Evolutionary conservation across 2,888 invertebrate species (phyloP), one percentile per base, ranked within the genome.

Genomic region (Cynaeus angustus): DNA sequence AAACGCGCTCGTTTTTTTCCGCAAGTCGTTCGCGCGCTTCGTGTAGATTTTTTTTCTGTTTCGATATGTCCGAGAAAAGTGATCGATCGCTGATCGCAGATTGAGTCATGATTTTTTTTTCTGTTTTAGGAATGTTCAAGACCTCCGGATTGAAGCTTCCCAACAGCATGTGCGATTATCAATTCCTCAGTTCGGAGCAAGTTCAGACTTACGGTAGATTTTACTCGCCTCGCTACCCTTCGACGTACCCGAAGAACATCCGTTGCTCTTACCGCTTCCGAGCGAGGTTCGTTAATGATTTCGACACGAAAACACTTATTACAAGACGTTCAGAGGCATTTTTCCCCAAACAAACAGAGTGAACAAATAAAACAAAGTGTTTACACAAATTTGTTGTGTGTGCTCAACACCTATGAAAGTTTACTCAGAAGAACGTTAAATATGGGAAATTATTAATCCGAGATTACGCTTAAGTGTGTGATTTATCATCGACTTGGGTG

Each of bases 151-250:
- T 92, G 78, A 88, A 91, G 78, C 86, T 95, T 78, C 87, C 90
- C 16, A 92, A 92, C 43, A 93, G 93, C 62, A 92, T 91, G 86
- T 96, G 96, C 84, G 95, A 96, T 86, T 94, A 91, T 86, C 92
- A 93, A 86, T 95, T 95, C 86, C 89, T 92, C 82, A 92, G 94
- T 82, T 90, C 90, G 41, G 90, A 91, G 77, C 89, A 88, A 79
- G 88, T 90, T 71, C 90, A 90, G 69, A 87, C 89, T 12, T 91
- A 92, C 83, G 94, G 95, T 65, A 90, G 91, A 67, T 91, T 96
- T 81, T 95, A 94, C 86, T 98, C 98, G 61, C 98, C 98, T 0
- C 92, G 94, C 68, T 98, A 97, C 88, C 98, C 98, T 73, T 97
- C 98, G 79, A 93, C 94, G 79, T 98, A 98, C 86, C 97, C 98